phyloP scores from a whole-genome alignment of 2,888 invertebrate genomes.

The Drosophila aldrichi region DNA sequence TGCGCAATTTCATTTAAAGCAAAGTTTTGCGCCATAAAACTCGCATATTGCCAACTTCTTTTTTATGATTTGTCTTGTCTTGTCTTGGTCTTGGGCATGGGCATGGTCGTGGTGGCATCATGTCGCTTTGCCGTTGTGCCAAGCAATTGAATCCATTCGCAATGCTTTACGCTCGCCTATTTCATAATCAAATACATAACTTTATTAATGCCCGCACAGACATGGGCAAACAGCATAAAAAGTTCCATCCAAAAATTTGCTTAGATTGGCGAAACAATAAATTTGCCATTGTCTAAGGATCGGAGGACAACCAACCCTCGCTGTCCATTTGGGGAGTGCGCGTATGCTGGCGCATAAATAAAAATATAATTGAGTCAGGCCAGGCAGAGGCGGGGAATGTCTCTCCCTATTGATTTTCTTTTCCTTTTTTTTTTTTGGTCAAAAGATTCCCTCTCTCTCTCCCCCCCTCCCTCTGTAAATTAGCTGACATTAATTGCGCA shows the following conservation, averaged over 20 bases:
- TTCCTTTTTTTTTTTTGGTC: slow-evolving; percentile 4
- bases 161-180: slow-evolving; percentile 43
- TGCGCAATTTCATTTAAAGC: slow-evolving; percentile 66
- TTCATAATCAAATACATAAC: slow-evolving; percentile 77
- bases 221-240: slow-evolving; percentile 22
- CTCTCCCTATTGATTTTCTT: slow-evolving; percentile 64
- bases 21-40: slow-evolving; percentile 65
- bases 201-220: slow-evolving; percentile 65
- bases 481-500: slow-evolving; percentile 71
- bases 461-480: slow-evolving; percentile 37
- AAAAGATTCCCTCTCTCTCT: slow-evolving; percentile 22
- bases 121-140: slow-evolving; percentile 44
- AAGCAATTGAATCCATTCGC: slow-evolving; percentile 72
- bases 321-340: slow-evolving; percentile 73
- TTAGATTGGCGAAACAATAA: slow-evolving; percentile 78
- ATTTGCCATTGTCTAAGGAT: slow-evolving; percentile 67
- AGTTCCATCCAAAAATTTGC: slow-evolving; percentile 69
- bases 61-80: slow-evolving; percentile 56
- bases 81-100: background rate
- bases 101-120: background rate
- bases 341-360: slow-evolving; percentile 78
- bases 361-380: slow-evolving; percentile 74
- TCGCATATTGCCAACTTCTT: slow-evolving; percentile 35
- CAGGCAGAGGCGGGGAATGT: background rate
- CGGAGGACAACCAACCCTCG: slow-evolving; percentile 20